A percentile compares a stretch with the other conserved stretches of the same genome.
Evolutionary conservation across 2,113 vertebrate species (phyloP).

Genomic region (Prochilodus magdalenae): DNA sequence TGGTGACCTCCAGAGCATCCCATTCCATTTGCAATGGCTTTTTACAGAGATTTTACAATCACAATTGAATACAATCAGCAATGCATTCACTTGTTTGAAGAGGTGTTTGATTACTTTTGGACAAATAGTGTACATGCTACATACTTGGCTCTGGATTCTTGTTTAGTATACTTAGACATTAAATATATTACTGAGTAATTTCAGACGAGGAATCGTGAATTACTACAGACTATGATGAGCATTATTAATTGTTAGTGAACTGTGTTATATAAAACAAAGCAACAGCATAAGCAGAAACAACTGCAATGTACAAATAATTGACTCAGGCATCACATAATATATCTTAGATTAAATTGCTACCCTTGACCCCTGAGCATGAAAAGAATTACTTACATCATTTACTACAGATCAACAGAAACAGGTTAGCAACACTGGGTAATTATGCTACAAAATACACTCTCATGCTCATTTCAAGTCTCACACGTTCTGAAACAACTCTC

Average conservation of each 20-base stretch:
- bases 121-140: no score
- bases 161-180: neutral
- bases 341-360: neutral
- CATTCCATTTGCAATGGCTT: no score
- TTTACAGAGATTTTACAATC: no score
- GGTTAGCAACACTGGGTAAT: constrained; percentile 15
- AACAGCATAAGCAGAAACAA: neutral
- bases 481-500: constrained; percentile 13
- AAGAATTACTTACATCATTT: constrained; percentile 3
- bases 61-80: no score
- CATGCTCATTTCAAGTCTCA: constrained; percentile 19
- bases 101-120: no score
- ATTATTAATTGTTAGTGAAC: constrained; percentile 21
- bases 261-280: neutral
- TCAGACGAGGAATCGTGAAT: constrained; percentile 14
- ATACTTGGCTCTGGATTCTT: neutral
- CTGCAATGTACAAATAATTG: neutral
- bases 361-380: neutral
- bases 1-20: no score
- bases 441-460: constrained; percentile 14
- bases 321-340: neutral
- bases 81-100: no score
- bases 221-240: constrained; percentile 44
- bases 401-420: constrained; percentile 20
- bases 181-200: constrained; percentile 1